phyloP scores from a whole-genome alignment of 1,140 invertebrate species.

The Kradibia gibbosae region DNA sequence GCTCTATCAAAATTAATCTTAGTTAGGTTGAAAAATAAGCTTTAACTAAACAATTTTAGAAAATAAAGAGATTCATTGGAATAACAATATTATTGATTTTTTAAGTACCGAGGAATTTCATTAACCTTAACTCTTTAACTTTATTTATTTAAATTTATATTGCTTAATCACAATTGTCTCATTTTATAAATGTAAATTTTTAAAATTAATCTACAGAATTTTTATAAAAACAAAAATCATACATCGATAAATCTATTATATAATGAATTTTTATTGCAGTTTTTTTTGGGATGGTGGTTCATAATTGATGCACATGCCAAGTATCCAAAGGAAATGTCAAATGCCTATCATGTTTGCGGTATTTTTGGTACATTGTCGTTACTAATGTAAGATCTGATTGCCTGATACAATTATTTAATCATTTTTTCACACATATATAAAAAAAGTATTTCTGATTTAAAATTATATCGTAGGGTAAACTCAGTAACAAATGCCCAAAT shows the following conservation, averaged over 20 bases:
- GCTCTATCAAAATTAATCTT: too few relatives aligned
- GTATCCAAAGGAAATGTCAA: conserved; percentile 81
- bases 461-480: conserved; percentile 82
- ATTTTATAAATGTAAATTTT: too few relatives aligned
- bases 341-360: conserved; percentile 94
- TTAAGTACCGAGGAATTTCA: too few relatives aligned
- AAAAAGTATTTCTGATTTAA: neutral
- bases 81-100: too few relatives aligned
- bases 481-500: conserved; percentile 95
- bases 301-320: conserved; percentile 93
- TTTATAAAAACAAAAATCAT: conserved; percentile 1
- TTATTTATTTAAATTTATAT: too few relatives aligned
- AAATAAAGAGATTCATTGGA: too few relatives aligned
- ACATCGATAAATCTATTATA: neutral
- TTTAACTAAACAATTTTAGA: too few relatives aligned
- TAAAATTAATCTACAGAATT: too few relatives aligned
- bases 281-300: conserved; percentile 98
- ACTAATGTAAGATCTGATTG: conserved; percentile 82
- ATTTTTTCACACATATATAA: conserved; percentile 18
- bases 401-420: neutral
- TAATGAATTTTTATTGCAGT: conserved; percentile 74
- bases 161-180: too few relatives aligned
- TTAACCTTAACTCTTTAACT: too few relatives aligned
- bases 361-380: conserved; percentile 94
- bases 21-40: too few relatives aligned